These are phyloP conservation scores for Pandion haliaetus DNA, from an alignment of 2,113 vertebrate genomes.

Conservation along the genomic window DNA sequence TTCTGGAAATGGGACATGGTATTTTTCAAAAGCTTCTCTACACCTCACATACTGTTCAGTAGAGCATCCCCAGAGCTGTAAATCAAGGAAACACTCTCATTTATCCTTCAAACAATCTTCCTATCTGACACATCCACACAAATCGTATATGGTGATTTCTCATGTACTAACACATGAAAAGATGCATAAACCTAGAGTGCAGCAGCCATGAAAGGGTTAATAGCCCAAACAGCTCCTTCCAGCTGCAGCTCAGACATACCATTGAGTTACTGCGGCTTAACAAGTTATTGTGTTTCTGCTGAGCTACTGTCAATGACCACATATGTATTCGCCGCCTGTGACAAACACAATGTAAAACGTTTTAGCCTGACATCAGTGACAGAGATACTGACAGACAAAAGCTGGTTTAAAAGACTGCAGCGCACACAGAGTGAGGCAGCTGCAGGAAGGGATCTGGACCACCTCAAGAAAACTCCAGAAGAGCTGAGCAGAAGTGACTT, in stretches of 20 bases:
- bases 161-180: not conserved
- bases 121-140: not conserved
- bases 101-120: not conserved
- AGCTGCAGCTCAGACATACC: constrained; percentile 45
- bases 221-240: constrained; percentile 15
- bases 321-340: constrained; percentile 25
- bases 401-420: constrained; percentile 16
- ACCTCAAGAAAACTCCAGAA: constrained; percentile 9
- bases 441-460: not conserved
- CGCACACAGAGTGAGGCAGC: not conserved
- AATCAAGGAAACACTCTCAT: not conserved
- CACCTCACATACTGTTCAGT: not conserved
- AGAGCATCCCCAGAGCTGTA: not conserved
- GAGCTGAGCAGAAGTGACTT: not conserved
- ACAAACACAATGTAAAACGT: constrained; percentile 47
- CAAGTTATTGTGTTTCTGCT: constrained; percentile 65
- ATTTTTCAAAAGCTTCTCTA: not conserved
- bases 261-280: constrained; percentile 61
- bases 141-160: not conserved
- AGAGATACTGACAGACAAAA: constrained; percentile 52
- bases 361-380: constrained; percentile 36
- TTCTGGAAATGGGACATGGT: not conserved
- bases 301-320: constrained; percentile 64
- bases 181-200: not conserved
- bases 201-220: not conserved